Conservation (phyloP, 2,797 vertebrate genomes). For the Bradypus variegatus region DNA sequence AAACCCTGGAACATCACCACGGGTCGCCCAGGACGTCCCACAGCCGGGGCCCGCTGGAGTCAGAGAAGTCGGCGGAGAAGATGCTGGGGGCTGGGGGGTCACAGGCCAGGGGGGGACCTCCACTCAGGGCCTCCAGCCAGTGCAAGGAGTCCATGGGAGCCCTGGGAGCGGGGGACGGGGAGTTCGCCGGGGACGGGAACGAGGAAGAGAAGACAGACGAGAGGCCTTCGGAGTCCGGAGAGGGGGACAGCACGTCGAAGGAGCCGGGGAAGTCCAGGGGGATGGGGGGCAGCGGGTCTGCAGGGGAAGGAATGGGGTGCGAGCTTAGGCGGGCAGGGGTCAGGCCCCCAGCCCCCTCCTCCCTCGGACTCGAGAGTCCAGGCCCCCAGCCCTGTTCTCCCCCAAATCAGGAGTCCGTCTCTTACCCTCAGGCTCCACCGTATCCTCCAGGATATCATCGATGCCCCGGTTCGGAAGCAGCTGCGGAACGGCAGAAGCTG, state of each 20-base stretch:
- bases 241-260: slow-evolving; percentile 69
- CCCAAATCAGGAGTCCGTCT: not conserved
- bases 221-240: slow-evolving; percentile 71
- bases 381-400: not conserved
- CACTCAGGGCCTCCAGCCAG: slow-evolving; percentile 86
- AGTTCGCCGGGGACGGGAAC: slow-evolving; percentile 66
- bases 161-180: slow-evolving; percentile 66
- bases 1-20: slow-evolving; percentile 58
- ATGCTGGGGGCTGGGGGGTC: slow-evolving; percentile 82
- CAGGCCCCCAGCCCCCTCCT: not conserved
- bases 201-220: slow-evolving; percentile 78
- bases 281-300: slow-evolving; percentile 54
- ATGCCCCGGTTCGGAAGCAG: slow-evolving; percentile 86
- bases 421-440: slow-evolving; percentile 71
- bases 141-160: slow-evolving; percentile 81
- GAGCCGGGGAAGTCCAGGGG: slow-evolving; percentile 73
- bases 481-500: slow-evolving; percentile 67
- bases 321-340: slow-evolving; percentile 27
- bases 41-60: slow-evolving; percentile 83
- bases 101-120: slow-evolving; percentile 73
- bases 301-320: not conserved
- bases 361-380: not conserved
- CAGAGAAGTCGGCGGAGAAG: slow-evolving; percentile 83
- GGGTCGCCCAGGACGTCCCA: slow-evolving; percentile 71
- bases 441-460: slow-evolving; percentile 86